Conservation (phyloP, 2,888 invertebrate genomes). For the Caenorhabditis virilis region DNA sequence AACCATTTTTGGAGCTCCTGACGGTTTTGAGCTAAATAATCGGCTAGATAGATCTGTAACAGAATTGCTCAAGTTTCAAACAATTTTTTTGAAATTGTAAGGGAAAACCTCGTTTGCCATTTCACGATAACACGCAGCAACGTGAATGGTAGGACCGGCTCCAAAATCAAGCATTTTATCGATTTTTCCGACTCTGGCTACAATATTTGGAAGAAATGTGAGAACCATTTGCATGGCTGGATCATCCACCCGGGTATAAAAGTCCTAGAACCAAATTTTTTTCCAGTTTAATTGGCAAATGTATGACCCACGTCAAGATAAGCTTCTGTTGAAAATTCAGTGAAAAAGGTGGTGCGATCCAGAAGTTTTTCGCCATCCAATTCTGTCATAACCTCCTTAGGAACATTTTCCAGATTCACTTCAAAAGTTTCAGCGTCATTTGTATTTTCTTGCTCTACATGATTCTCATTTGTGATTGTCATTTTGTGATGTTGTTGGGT, state of each 20-base stretch:
- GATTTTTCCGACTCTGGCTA: conserved; percentile 51
- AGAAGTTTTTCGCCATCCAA: conserved; percentile 39
- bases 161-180: conserved; percentile 47
- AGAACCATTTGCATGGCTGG: conserved; percentile 67
- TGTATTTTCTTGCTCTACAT: no score
- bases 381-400: conserved; percentile 36
- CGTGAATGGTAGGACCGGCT: conserved; percentile 66
- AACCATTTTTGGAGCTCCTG: conserved; percentile 58
- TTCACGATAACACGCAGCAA: conserved; percentile 61
- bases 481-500: no score
- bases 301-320: conserved; percentile 56
- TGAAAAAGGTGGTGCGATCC: conserved; percentile 55
- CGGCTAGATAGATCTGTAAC: conserved; percentile 62
- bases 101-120: conserved; percentile 51
- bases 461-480: no score
- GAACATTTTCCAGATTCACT: no score
- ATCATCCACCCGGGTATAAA: conserved; percentile 62
- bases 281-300: no score
- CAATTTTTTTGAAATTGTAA: not conserved
- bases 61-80: not conserved
- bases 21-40: conserved; percentile 64
- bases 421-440: no score
- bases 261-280: conserved; percentile 51
- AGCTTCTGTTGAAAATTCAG: conserved; percentile 57
- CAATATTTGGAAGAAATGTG: conserved; percentile 63